Base-by-base conservation (phyloP, 2,888 invertebrate species). In the Oeneis ivallda region DNA sequence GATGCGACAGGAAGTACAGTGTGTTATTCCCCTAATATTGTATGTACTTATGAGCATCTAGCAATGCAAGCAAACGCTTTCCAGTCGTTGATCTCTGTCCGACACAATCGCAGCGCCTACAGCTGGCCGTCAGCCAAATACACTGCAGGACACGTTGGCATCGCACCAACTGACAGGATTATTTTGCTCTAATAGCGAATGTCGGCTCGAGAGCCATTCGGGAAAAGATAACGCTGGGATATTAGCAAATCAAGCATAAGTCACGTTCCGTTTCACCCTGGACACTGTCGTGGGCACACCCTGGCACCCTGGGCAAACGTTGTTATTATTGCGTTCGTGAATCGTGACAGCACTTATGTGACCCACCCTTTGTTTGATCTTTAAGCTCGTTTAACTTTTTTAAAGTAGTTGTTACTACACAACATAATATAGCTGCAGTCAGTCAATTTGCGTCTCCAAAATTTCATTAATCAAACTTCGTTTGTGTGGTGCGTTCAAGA, bases 61-160 rank as follows among this genome's bases (percentile, higher is more conserved):
- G 59, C 59, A 60, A 56, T 61, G 39, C 66, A 59, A 54, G 60
- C 54, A 50, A 43, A 64, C 62, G 60, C 62, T 59, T 63, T 62
- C 58, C 54, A 26, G 26, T 9, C 64, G 70, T 71, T 71, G 71
- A 72, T 72, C 69, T 67, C 65, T 61, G 71, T 64, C 62, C 65
- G 65, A 67, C 62, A 66, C 65, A 70, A 66, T 71, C 71, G 67
- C 67, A 62, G 62, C 76, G 60, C 61, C 82, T 83, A 83, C 81
- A 80, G 72, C 83, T 87, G 88, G 88, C 86, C 66, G 72, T 72
- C 72, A 68, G 86, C 88, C 88, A 88, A 83, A 74, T 72, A 70
- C 75, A 78, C 76, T 78, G 78, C 76, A 75, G 75, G 79, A 80
- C 79, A 79, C 79, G 77, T 80, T 88, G 87, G 87, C 88, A 83